Percentiles rank a stretch among this genome's conserved stretches.
Conservation (phyloP, 1,140 invertebrate genomes). For the Tribolium madens region DNA sequence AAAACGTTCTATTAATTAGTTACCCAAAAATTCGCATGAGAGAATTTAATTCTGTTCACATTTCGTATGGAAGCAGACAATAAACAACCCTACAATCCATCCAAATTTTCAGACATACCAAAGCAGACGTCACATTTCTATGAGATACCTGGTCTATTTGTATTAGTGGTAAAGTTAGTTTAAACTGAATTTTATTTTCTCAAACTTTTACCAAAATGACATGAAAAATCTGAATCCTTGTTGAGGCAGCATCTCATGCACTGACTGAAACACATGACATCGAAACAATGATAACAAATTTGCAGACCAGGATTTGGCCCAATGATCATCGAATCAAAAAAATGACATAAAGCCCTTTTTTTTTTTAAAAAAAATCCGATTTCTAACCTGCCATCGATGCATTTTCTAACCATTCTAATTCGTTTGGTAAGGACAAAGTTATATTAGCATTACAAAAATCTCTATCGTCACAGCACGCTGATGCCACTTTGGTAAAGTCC, state of each 20-base stretch:
- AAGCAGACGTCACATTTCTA: conserved; percentile 30
- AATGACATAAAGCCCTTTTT: conserved; percentile 37
- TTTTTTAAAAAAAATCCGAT: not conserved
- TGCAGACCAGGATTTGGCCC: conserved; percentile 42
- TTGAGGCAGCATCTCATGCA: conserved; percentile 22
- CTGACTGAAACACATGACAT: conserved; percentile 8
- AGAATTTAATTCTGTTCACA: too few relatives aligned
- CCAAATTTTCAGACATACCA: not conserved
- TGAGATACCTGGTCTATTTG: not conserved
- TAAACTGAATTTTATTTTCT: not conserved
- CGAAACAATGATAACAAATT: conserved; percentile 40
- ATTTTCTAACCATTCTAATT: conserved; percentile 45
- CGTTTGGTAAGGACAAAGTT: conserved; percentile 34
- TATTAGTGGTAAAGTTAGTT: not conserved
- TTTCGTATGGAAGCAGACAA: too few relatives aligned
- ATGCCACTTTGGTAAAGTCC: conserved; percentile 47
- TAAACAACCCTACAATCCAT: not conserved
- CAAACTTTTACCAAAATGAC: not conserved
- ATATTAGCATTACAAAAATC: conserved; percentile 59
- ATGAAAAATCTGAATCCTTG: too few relatives aligned
- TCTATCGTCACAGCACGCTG: conserved; percentile 57
- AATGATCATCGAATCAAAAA: not conserved
- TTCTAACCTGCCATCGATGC: conserved; percentile 35
- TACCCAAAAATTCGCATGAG: too few relatives aligned
- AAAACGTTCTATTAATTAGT: too few relatives aligned